These are phyloP conservation scores for Salpingus planirostris DNA, from an alignment of 2,888 invertebrate genomes.

Conservation along the genomic window DNA sequence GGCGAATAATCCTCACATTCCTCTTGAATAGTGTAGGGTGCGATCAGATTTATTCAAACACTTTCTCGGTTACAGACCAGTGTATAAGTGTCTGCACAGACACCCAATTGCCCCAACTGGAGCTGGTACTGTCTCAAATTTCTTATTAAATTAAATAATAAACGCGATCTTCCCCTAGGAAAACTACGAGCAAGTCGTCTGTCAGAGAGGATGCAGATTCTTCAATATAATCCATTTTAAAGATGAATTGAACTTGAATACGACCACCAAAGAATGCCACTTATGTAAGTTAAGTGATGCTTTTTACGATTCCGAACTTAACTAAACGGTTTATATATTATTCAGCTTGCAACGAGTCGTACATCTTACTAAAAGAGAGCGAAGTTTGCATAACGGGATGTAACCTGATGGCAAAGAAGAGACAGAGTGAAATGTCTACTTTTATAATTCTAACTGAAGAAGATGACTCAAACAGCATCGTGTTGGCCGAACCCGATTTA, in stretches of 20 bases:
- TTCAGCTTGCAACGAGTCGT: conserved; percentile 30
- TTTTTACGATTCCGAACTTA: conserved; percentile 3
- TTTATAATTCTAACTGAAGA: conserved; percentile 17
- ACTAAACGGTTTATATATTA: conserved; percentile 2
- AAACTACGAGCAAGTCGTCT: conserved; percentile 28
- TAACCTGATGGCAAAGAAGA: conserved; percentile 26
- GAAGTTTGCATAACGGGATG: conserved; percentile 28
- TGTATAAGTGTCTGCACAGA: conserved; percentile 22
- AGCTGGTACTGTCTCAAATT: no score
- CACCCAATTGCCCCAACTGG: conserved; percentile 19
- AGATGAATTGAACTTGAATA: conserved; percentile 27
- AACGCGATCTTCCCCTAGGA: conserved; percentile 13
- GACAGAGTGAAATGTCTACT: conserved; percentile 20
- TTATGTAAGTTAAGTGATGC: conserved; percentile 29
- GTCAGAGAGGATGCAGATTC: conserved; percentile 33
- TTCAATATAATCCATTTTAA: conserved; percentile 31
- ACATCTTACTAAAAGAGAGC: conserved; percentile 19
- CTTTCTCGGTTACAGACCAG: conserved; percentile 15
- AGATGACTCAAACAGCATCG: conserved; percentile 21
- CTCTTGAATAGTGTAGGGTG: conserved; percentile 6
- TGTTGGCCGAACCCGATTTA: conserved; percentile 28
- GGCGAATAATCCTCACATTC: conserved; percentile 7
- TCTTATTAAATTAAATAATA: conserved; percentile 2
- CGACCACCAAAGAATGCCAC: conserved; percentile 29
- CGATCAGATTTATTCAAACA: conserved; percentile 8